Evolutionary conservation across 2,888 invertebrate species (phyloP).

Genomic region (Clitarchus hookeri): DNA sequence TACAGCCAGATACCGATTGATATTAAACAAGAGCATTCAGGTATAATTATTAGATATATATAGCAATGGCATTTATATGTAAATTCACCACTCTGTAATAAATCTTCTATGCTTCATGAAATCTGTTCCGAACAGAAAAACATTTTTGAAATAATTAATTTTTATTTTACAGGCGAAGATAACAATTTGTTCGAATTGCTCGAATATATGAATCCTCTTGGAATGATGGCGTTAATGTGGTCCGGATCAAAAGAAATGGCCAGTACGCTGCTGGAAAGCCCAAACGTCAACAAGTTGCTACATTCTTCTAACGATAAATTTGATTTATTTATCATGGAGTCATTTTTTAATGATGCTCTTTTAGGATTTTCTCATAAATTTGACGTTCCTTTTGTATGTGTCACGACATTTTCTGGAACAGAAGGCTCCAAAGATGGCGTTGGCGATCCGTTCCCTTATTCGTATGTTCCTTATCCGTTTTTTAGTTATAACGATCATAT

Average conservation of each 20-base stretch:
- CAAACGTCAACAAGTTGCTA: constrained; percentile 28
- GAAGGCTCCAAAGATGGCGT: constrained; percentile 56
- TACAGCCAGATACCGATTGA: too few relatives aligned
- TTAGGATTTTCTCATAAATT: constrained; percentile 36
- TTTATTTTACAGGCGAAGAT: too few relatives aligned
- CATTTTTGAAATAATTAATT: too few relatives aligned
- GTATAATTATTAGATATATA: too few relatives aligned
- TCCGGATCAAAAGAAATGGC: background rate
- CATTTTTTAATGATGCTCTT: constrained; percentile 37
- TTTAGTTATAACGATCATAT: constrained; percentile 56
- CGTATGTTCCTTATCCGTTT: constrained; percentile 59
- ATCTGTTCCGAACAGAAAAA: too few relatives aligned
- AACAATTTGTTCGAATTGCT: too few relatives aligned
- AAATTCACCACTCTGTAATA: too few relatives aligned
- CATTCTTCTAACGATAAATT: constrained; percentile 31
- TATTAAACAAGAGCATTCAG: too few relatives aligned
- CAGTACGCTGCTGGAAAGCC: background rate
- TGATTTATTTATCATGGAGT: constrained; percentile 36
- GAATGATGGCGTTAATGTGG: background rate
- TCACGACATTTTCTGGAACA: constrained; percentile 56
- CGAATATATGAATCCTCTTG: too few relatives aligned
- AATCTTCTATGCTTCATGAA: too few relatives aligned
- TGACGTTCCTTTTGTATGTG: constrained; percentile 47
- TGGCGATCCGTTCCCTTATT: constrained; percentile 57
- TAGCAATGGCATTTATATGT: too few relatives aligned